Conservation (phyloP, 2,797 vertebrate genomes). For the Dryobates pubescens region DNA sequence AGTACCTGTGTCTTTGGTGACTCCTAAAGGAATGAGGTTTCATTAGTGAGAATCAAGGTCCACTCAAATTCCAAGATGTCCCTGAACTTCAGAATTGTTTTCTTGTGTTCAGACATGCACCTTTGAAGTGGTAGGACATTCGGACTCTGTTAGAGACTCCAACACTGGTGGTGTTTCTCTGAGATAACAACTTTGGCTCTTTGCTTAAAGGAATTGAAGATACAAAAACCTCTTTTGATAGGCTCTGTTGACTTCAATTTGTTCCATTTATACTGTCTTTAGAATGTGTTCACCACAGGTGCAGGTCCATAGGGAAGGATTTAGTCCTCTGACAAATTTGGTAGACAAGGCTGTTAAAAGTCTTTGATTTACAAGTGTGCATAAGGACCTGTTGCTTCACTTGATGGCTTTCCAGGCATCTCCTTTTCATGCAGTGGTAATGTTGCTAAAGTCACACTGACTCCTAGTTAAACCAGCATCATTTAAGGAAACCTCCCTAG, state of each 20-base stretch:
- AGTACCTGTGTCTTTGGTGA: background rate
- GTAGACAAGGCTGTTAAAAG: background rate
- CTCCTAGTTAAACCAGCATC: no score
- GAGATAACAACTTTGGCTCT: background rate
- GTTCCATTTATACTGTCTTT: background rate
- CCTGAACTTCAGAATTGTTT: background rate
- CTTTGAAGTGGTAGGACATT: background rate
- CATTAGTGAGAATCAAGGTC: background rate
- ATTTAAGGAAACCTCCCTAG: background rate
- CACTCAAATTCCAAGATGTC: background rate
- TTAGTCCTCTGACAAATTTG: background rate
- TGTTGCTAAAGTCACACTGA: background rate
- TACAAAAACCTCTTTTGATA: background rate
- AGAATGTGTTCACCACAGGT: background rate
- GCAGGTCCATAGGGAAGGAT: background rate
- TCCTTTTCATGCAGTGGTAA: background rate
- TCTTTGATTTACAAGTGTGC: background rate
- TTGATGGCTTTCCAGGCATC: accelerated
- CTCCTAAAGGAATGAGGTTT: background rate
- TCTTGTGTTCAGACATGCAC: background rate
- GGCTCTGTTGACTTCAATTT: background rate
- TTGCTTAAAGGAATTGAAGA: background rate
- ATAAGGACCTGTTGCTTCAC: background rate
- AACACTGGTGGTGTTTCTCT: background rate
- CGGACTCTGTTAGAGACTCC: background rate